Conservation (phyloP, 2,113 vertebrate genomes). For the Eira barbara region DNA sequence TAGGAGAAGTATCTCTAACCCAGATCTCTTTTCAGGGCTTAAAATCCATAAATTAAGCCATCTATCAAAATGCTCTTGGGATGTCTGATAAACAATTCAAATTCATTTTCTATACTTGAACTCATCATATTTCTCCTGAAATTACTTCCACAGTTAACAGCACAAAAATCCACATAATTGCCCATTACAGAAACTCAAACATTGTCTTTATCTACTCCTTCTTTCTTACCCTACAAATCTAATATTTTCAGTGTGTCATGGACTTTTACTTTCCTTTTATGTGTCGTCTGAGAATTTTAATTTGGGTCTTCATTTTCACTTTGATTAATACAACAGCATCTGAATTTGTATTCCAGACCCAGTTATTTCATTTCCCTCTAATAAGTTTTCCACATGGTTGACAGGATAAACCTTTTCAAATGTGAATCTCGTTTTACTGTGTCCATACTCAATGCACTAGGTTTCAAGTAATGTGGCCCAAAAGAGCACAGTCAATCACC, state of each 20-base stretch:
- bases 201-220: neutral
- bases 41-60: neutral
- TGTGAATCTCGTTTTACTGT: neutral
- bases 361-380: neutral
- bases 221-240: neutral
- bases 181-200: neutral
- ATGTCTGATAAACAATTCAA: neutral
- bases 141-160: neutral
- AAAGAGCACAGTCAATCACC: neutral
- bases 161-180: neutral
- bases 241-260: neutral
- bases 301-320: neutral
- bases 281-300: neutral
- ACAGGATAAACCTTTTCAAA: neutral
- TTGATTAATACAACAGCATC: neutral
- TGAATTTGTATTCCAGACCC: neutral
- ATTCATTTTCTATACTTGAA: neutral
- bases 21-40: neutral
- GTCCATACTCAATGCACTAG: neutral
- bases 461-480: neutral
- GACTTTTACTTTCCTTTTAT: neutral
- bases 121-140: neutral
- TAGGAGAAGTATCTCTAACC: neutral
- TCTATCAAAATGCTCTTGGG: neutral
- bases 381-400: constrained; percentile 4